phyloP scores from a whole-genome alignment of 92 coral and sea anemone species.

The Virgularia gustaviana region DNA sequence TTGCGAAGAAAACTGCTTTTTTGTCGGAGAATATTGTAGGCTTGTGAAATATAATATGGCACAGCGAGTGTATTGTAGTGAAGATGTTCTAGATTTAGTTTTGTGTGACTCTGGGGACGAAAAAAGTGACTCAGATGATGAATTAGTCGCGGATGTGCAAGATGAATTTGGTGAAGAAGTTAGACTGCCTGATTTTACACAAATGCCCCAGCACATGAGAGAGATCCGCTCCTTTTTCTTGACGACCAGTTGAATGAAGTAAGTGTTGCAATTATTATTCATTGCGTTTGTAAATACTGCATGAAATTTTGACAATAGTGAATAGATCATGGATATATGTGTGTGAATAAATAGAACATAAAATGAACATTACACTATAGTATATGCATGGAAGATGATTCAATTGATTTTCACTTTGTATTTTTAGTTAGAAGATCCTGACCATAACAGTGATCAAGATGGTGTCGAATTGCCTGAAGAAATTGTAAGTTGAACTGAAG shows the following conservation, averaged over 20 bases:
- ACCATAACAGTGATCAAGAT: too few relatives aligned
- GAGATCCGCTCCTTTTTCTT: background rate
- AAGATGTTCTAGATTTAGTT: slow-evolving; percentile 5
- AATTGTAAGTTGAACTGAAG: too few relatives aligned
- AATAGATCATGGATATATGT: too few relatives aligned
- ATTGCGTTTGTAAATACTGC: background rate
- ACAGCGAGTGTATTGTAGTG: background rate
- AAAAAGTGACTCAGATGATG: background rate
- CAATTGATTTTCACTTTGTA: too few relatives aligned
- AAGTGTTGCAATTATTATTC: background rate
- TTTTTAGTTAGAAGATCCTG: too few relatives aligned
- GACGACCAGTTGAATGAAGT: slow-evolving; percentile 1
- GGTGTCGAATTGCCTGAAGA: too few relatives aligned
- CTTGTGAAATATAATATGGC: background rate
- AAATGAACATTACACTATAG: too few relatives aligned
- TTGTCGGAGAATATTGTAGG: background rate
- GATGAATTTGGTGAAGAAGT: slow-evolving; percentile 12
- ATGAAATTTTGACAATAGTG: background rate
- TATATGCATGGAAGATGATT: too few relatives aligned
- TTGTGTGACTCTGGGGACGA: slow-evolving; percentile 12
- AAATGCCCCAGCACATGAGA: background rate
- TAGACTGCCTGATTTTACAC: background rate
- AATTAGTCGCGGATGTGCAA: slow-evolving; percentile 10
- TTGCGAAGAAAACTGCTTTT: slow-evolving; percentile 14
- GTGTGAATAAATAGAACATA: too few relatives aligned